Conservation (phyloP, 1,140 invertebrate species). For the Temnothorax longispinosus region DNA sequence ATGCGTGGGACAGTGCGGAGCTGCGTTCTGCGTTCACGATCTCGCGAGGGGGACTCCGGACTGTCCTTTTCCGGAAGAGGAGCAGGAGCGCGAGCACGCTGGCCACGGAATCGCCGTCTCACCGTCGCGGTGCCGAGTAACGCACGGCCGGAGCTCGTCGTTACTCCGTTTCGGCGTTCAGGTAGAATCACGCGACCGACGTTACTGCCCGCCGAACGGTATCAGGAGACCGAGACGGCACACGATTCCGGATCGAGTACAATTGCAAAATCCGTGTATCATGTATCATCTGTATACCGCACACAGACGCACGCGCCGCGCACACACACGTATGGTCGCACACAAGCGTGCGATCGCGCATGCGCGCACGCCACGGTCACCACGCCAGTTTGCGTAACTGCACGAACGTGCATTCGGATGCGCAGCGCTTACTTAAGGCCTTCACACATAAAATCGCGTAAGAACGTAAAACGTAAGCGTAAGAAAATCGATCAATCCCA, state of each 20-base stretch:
- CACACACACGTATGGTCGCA: too few relatives aligned
- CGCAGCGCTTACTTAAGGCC: too few relatives aligned
- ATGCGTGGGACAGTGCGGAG: conserved; percentile 56
- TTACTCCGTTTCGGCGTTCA: background rate
- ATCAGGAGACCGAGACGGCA: conserved; percentile 32
- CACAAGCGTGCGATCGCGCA: too few relatives aligned
- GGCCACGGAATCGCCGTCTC: conserved; percentile 5
- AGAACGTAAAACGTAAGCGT: too few relatives aligned
- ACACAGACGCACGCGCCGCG: background rate
- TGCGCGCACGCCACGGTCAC: background rate
- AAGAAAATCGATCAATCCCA: too few relatives aligned
- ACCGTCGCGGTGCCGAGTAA: conserved; percentile 37
- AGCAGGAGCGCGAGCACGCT: conserved; percentile 64
- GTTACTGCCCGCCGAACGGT: background rate
- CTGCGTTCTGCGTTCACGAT: conserved; percentile 56
- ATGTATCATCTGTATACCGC: conserved; percentile 16
- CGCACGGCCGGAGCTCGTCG: background rate
- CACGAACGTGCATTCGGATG: background rate
- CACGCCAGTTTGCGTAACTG: background rate
- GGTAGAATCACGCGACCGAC: conserved; percentile 1
- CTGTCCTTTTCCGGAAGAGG: background rate
- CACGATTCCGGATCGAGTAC: conserved; percentile 31
- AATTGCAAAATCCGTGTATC: conserved; percentile 56
- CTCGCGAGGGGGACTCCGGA: background rate
- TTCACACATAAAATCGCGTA: too few relatives aligned